A percentile compares a stretch with the other conserved stretches of the same genome.
Evolutionary conservation across 1,140 invertebrate genomes (phyloP).

Genomic region (Drosophila suzukii): DNA sequence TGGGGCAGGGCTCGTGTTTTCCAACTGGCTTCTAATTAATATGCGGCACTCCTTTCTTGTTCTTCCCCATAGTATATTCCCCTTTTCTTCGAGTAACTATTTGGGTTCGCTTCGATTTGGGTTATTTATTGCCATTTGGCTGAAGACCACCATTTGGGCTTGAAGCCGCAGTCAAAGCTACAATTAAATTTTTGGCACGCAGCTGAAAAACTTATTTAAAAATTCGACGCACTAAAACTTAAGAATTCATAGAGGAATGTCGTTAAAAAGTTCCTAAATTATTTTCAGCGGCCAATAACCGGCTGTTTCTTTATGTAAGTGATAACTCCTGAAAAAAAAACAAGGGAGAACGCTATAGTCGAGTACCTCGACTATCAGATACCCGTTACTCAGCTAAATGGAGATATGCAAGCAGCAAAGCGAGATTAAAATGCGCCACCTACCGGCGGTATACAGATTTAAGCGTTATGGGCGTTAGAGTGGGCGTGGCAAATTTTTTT

Average conservation of each 20-base stretch:
- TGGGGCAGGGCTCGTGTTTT: conserved; percentile 26
- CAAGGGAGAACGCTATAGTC: too few species aligned
- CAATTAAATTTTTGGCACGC: conserved; percentile 42
- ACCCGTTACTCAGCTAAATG: too few species aligned
- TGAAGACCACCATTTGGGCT: neutral
- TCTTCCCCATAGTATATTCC: conserved; percentile 19
- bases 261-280: conserved; percentile 20
- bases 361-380: too few species aligned
- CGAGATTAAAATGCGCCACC: too few species aligned
- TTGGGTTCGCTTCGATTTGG: conserved; percentile 41
- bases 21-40: conserved; percentile 65
- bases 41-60: conserved; percentile 73
- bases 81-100: conserved; percentile 27
- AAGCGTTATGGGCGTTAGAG: too few species aligned
- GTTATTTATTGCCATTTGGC: conserved; percentile 28
- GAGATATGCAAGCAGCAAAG: too few species aligned
- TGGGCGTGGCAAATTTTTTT: too few species aligned
- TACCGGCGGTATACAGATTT: too few species aligned
- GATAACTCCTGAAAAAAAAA: too few species aligned
- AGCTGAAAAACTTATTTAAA: neutral
- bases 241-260: neutral
- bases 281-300: conserved; percentile 13
- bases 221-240: neutral
- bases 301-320: too few species aligned
- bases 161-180: conserved; percentile 1